Conservation (phyloP, 2,113 vertebrate genomes). For the Podiceps cristatus region DNA sequence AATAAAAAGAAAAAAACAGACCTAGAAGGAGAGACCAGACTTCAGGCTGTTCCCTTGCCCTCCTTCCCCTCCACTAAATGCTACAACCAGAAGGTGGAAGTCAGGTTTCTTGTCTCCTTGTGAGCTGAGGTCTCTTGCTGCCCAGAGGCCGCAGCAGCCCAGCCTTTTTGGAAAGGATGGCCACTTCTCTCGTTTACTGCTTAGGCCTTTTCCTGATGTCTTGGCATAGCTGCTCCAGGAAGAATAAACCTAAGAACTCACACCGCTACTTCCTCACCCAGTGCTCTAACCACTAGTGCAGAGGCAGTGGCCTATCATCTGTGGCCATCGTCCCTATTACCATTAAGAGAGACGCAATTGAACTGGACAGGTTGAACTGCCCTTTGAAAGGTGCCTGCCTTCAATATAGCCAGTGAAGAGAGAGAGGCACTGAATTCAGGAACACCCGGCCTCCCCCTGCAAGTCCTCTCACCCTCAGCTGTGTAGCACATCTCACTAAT, state of each 20-base stretch:
- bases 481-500: fast-evolving
- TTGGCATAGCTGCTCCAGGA: neutral
- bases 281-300: neutral
- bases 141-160: neutral
- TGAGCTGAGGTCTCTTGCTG: neutral
- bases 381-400: neutral
- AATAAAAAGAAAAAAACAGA: neutral
- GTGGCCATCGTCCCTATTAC: neutral
- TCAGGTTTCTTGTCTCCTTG: neutral
- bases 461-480: neutral
- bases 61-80: neutral
- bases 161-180: neutral
- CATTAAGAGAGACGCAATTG: neutral
- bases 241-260: neutral
- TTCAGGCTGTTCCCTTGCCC: neutral
- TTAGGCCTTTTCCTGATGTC: neutral
- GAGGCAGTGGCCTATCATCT: neutral
- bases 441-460: neutral
- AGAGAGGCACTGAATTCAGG: neutral
- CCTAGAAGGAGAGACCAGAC: neutral
- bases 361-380: neutral
- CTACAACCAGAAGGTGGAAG: neutral
- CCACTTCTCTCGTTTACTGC: neutral
- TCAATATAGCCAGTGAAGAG: neutral
- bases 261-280: neutral